Evolutionary conservation across 2,797 vertebrate species (phyloP).

Genomic region (Chelon labrosus): DNA sequence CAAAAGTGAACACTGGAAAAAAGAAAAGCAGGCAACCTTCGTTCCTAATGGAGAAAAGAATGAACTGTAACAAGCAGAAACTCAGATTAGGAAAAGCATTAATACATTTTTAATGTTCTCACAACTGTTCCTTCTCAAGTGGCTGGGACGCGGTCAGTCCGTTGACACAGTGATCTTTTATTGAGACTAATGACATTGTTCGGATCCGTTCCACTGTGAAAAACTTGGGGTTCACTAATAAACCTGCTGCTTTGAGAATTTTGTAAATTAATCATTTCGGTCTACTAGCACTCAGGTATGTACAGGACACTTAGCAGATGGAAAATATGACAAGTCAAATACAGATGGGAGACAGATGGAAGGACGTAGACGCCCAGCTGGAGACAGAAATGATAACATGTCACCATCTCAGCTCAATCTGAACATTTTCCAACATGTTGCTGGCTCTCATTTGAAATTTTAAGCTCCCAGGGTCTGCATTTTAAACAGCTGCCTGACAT

Average conservation of each 20-base stretch:
- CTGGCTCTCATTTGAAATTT: not conserved
- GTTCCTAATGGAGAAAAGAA: not conserved
- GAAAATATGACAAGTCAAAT: conserved; percentile 40
- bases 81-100: not conserved
- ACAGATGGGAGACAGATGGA: conserved; percentile 39
- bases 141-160: not conserved
- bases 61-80: not conserved
- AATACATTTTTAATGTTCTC: not conserved
- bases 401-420: conserved; percentile 15
- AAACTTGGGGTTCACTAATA: not conserved
- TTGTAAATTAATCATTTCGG: not conserved
- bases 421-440: conserved; percentile 24
- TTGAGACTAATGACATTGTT: conserved; percentile 1
- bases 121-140: not conserved
- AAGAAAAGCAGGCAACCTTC: not conserved
- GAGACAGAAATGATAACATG: conserved; percentile 29
- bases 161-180: not conserved
- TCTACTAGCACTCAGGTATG: conserved; percentile 1
- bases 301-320: conserved; percentile 31
- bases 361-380: conserved; percentile 21
- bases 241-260: not conserved
- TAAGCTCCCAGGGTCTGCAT: not conserved
- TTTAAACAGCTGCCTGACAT: not conserved
- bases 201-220: not conserved
- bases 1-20: not conserved